Evolutionary conservation across 2,797 vertebrate species (phyloP).

Genomic region (Hipposideros larvatus): DNA sequence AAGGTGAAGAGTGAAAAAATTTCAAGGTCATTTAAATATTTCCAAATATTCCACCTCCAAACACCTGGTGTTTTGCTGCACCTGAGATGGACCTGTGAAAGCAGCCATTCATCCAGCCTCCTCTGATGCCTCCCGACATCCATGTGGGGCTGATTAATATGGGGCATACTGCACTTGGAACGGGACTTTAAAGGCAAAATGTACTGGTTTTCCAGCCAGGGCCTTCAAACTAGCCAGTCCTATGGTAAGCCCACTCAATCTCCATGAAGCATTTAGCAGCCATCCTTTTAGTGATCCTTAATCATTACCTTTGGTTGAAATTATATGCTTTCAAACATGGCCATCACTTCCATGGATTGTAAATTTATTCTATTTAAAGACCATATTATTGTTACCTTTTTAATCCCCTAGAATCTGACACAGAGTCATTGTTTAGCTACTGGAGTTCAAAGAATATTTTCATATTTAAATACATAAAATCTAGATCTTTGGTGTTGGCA

Average conservation of each 20-base stretch:
- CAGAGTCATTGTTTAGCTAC: background rate
- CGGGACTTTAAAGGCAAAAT: background rate
- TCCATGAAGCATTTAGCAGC: background rate
- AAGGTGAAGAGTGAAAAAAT: constrained; percentile 32
- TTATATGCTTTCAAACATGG: background rate
- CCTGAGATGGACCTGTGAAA: constrained; percentile 38
- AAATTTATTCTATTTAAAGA: background rate
- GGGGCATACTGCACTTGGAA: background rate
- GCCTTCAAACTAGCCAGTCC: constrained; percentile 43
- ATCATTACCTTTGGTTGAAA: constrained; percentile 7
- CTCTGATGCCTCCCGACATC: background rate
- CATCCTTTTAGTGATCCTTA: background rate
- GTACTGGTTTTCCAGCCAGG: constrained; percentile 7
- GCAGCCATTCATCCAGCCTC: constrained; percentile 54
- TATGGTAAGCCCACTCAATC: background rate
- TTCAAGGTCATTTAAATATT: background rate
- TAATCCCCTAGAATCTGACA: background rate
- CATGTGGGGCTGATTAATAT: background rate
- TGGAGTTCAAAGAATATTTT: constrained; percentile 34
- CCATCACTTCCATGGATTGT: background rate
- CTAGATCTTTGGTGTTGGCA: background rate
- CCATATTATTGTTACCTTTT: background rate
- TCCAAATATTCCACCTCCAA: constrained; percentile 61
- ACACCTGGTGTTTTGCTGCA: constrained; percentile 76
- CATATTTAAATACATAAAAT: constrained; percentile 10